These are phyloP conservation scores for Leucophora obtusa DNA, from an alignment of 2,888 invertebrate genomes.

Conservation along the genomic window DNA sequence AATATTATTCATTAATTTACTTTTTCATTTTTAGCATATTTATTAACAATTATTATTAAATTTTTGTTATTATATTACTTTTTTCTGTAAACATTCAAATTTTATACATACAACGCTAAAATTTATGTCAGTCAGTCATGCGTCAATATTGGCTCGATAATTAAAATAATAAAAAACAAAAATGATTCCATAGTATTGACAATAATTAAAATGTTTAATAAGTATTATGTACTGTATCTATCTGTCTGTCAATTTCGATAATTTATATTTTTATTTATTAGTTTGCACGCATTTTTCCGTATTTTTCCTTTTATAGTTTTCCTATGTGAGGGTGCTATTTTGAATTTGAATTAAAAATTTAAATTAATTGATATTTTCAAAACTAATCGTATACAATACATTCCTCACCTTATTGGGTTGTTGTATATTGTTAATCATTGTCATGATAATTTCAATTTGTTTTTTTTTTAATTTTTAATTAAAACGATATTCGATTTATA, in stretches of 20 bases:
- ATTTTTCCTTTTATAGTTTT: conserved; percentile 44
- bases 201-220: conserved; percentile 15
- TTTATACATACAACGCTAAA: neutral
- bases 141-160: conserved; percentile 18
- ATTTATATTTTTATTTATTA: conserved; percentile 27
- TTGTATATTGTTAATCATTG: conserved; percentile 42
- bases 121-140: conserved; percentile 44
- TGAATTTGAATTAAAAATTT: conserved; percentile 49
- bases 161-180: neutral
- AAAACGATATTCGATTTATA: neutral
- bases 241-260: neutral
- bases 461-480: conserved; percentile 4
- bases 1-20: neutral
- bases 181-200: neutral
- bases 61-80: neutral
- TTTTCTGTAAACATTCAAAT: neutral
- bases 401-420: conserved; percentile 43
- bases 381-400: conserved; percentile 21
- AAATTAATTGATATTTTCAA: conserved; percentile 1
- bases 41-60: conserved; percentile 34
- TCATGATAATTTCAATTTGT: conserved; percentile 39
- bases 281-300: conserved; percentile 54
- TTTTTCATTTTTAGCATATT: conserved; percentile 20
- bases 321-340: conserved; percentile 27
- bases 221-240: neutral